Base-by-base conservation (phyloP, 2,797 vertebrate genomes). In the Aselliscus stoliczkanus region DNA sequence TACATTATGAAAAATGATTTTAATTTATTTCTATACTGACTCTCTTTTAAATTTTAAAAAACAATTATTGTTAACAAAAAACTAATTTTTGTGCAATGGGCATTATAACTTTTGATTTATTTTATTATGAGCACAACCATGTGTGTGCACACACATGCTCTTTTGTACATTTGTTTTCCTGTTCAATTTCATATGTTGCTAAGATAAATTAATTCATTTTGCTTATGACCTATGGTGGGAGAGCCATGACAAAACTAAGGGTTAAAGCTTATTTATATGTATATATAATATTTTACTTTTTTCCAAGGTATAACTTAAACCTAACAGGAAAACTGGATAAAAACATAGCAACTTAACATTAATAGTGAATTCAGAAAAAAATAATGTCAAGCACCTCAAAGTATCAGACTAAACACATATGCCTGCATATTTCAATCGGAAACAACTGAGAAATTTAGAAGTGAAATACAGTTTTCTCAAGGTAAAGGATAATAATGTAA, bases 1-100 rank as follows among this genome's bases (percentile, higher is more conserved):
- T 95, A 73, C 96, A 97, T 97, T 97, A 95, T 81, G 64, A 95
- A 89, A 95, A 97, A 81, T 90, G 56, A 58, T 97, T 96, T 90
- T 92, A 95, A 97, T 97, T 93, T 97, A 96, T 96, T 98, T 97
- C 72, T 96, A 42, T 97, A 92, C 50, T 83, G 81, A n/a, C 2
- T 90, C 76, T 88, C 80, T 97, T 94, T 96, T 97, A 97, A 95
- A 50, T 82, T 92, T 95, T 80, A 79, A 87, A 91, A n/a, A 98
- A 90, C 34, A 89, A 80, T 96, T 96, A 94, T 47, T 84, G 11
- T 87, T 94, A 98, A 91, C 97, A 97, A 97, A 97, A 80, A 95
- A 83, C n/a, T 91, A 76, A 96, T 92, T 97, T 93, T 94, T 95
- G 93, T 42, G 95, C 50, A 95, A 89, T 90, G 37, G 79, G 65